Conservation (phyloP, 2,888 invertebrate genomes). For the Microctonus hyperodae region DNA sequence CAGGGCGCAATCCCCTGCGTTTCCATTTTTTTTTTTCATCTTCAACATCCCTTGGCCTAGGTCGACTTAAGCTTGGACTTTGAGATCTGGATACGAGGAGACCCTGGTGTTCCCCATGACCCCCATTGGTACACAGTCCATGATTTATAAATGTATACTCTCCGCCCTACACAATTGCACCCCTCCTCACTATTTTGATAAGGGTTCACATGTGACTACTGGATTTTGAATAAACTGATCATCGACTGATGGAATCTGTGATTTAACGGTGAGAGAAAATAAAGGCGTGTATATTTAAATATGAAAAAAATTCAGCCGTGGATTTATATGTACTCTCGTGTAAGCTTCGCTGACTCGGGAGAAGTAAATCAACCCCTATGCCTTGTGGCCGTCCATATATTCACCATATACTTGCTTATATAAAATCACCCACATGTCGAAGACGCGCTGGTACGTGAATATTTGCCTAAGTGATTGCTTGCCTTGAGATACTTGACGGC, state of each 20-base stretch:
- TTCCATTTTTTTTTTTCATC: slow-evolving; percentile 25
- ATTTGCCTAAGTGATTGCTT: slow-evolving; percentile 60
- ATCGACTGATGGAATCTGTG: slow-evolving; percentile 21
- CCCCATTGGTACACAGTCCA: slow-evolving; percentile 49
- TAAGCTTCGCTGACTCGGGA: neutral
- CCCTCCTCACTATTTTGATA: slow-evolving; percentile 42
- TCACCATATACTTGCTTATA: neutral
- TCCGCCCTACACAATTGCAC: slow-evolving; percentile 22
- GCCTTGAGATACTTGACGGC: slow-evolving; percentile 40
- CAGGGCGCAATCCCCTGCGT: slow-evolving; percentile 34
- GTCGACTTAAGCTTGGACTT: slow-evolving; percentile 30
- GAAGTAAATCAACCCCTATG: slow-evolving; percentile 14
- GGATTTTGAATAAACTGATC: slow-evolving; percentile 29
- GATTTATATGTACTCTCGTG: neutral
- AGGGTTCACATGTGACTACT: slow-evolving; percentile 38
- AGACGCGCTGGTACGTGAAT: slow-evolving; percentile 57
- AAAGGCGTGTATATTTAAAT: slow-evolving; percentile 7
- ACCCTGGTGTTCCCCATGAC: slow-evolving; percentile 40
- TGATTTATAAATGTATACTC: slow-evolving; percentile 59
- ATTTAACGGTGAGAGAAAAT: slow-evolving; percentile 10
- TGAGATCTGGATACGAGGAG: slow-evolving; percentile 40
- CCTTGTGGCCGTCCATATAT: neutral
- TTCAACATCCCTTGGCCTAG: slow-evolving; percentile 2
- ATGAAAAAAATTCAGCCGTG: neutral
- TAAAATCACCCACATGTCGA: slow-evolving; percentile 53